These are phyloP conservation scores for Leptinotarsa peninsularis DNA, from an alignment of 2,888 invertebrate genomes.

Conservation along the genomic window DNA sequence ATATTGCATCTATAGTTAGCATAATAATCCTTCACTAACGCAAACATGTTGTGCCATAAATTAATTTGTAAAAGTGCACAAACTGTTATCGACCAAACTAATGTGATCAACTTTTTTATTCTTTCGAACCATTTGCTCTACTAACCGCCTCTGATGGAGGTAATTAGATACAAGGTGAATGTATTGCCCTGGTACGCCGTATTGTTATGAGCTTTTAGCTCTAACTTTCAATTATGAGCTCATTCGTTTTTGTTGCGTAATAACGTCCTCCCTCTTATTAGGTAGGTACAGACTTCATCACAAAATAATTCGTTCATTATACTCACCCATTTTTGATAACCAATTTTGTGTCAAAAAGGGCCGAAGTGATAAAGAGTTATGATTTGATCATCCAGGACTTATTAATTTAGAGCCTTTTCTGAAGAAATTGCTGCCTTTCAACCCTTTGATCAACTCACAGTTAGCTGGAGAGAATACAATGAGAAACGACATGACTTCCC, in stretches of 20 bases:
- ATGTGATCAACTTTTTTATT: background rate
- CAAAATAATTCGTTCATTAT: slow-evolving; percentile 22
- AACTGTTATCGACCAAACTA: background rate
- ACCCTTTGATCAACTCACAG: too few species aligned
- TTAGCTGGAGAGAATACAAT: too few species aligned
- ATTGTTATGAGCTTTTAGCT: slow-evolving; percentile 53
- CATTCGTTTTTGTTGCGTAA: slow-evolving; percentile 37
- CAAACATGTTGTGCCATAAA: background rate
- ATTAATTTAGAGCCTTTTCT: too few species aligned
- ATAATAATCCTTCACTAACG: background rate
- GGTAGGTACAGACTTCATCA: slow-evolving; percentile 16
- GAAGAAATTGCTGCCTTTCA: too few species aligned
- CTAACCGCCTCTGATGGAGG: slow-evolving; percentile 47
- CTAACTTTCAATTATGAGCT: slow-evolving; percentile 52
- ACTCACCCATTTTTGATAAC: background rate
- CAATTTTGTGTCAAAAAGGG: background rate
- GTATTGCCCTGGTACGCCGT: slow-evolving; percentile 48
- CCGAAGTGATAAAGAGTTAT: too few species aligned
- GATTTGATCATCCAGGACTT: too few species aligned
- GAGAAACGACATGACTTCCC: too few species aligned
- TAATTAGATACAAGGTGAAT: slow-evolving; percentile 53
- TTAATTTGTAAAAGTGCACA: background rate
- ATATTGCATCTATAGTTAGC: background rate
- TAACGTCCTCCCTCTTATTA: slow-evolving; percentile 24
- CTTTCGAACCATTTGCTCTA: slow-evolving; percentile 1